A percentile compares a stretch with the other conserved stretches of the same genome.
Evolutionary conservation across 2,113 vertebrate genomes (phyloP).

Genomic region (Micronycteris hirsuta): DNA sequence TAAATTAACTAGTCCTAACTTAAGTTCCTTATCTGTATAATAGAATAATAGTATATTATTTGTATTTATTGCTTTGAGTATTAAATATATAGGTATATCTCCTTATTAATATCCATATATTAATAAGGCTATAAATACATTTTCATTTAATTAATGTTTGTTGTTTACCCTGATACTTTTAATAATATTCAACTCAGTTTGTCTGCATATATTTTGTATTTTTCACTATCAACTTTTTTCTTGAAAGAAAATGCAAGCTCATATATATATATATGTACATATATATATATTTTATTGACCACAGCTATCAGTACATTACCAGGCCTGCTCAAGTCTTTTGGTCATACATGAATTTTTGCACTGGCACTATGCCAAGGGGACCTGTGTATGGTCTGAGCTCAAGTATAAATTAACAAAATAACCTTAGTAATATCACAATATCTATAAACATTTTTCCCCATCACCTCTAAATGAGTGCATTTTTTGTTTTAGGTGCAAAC

Average conservation of each 20-base stretch:
- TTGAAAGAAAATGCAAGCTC: neutral
- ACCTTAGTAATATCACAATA: neutral
- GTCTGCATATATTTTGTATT: neutral
- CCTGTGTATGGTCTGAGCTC: neutral
- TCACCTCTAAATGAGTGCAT: neutral
- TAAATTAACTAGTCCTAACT: neutral
- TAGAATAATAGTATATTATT: neutral
- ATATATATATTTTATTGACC: neutral
- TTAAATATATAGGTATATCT: neutral
- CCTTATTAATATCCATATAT: neutral
- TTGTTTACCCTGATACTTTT: neutral
- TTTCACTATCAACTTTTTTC: neutral
- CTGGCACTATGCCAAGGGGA: neutral
- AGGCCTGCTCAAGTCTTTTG: neutral
- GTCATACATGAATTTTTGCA: neutral
- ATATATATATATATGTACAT: too few relatives aligned
- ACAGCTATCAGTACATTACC: neutral
- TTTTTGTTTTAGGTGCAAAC: neutral
- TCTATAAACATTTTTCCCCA: neutral
- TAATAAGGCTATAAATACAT: neutral
- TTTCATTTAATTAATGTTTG: neutral
- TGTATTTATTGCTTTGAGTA: neutral
- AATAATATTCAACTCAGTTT: neutral
- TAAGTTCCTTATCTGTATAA: neutral
- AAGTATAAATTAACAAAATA: neutral